These are phyloP conservation scores for Pimephales promelas DNA, from an alignment of 2,113 vertebrate species.

Conservation along the genomic window DNA sequence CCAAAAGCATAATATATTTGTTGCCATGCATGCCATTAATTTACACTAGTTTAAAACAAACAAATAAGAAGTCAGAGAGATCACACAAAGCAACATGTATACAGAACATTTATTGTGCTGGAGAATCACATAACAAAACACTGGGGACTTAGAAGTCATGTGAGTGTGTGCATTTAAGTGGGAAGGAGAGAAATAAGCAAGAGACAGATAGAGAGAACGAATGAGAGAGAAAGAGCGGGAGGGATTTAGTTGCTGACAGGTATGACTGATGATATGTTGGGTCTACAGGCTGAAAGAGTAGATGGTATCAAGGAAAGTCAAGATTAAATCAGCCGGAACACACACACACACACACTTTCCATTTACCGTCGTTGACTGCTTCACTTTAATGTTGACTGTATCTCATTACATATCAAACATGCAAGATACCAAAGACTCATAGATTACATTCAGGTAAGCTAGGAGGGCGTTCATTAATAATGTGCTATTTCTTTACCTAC, in stretches of 20 bases:
- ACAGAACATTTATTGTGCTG: slow-evolving; percentile 47
- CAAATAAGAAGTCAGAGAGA: slow-evolving; percentile 5
- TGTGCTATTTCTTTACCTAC: slow-evolving; percentile 25
- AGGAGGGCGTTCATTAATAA: slow-evolving; percentile 31
- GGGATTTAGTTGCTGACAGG: slow-evolving; percentile 49
- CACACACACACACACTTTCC: slow-evolving; percentile 27
- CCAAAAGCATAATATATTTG: background rate
- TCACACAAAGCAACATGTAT: slow-evolving; percentile 59
- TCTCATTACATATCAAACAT: slow-evolving; percentile 19
- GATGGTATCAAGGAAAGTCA: slow-evolving; percentile 59
- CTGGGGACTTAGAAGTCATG: slow-evolving; percentile 14
- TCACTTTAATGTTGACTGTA: slow-evolving; percentile 38
- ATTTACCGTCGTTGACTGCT: slow-evolving; percentile 34
- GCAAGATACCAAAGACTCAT: slow-evolving; percentile 1
- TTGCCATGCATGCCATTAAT: background rate
- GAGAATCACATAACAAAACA: slow-evolving; percentile 37
- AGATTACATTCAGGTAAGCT: slow-evolving; percentile 24
- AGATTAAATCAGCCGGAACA: slow-evolving; percentile 47
- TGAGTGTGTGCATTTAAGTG: slow-evolving; percentile 32
- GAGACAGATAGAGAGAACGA: slow-evolving; percentile 45
- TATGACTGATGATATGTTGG: slow-evolving; percentile 57
- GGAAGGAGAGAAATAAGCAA: slow-evolving; percentile 53
- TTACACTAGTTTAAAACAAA: background rate
- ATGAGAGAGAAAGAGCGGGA: slow-evolving; percentile 54
- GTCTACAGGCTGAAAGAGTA: slow-evolving; percentile 51